Base-by-base conservation (phyloP, 2,797 vertebrate genomes). In the Melanotaenia parkinsoni region DNA sequence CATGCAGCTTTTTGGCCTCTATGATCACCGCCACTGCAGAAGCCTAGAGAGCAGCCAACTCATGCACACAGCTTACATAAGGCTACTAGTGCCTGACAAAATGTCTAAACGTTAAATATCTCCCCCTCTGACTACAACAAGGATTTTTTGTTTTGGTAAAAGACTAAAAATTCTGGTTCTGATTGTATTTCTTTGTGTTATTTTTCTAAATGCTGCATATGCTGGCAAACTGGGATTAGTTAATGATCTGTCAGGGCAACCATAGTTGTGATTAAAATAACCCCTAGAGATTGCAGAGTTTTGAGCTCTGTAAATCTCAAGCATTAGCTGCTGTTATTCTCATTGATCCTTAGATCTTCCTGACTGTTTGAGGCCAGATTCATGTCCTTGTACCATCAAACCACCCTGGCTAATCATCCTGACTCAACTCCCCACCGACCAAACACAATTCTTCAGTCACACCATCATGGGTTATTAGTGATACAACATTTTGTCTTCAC, bases 401-500 rank as follows among this genome's bases (percentile, higher is more conserved):
- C 20, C 35, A 45, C 10, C 43, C 28, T 66, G 54, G 57, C 32
- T 62, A 43, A 71, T 64, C 47, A 37, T 70, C 37, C 58, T 37
- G 1, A 12, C 2, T 58, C 18, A 60, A 62, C 51, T 45, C 2
- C 10, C 50, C 16, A 7, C 6, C 18, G 2, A 47, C 6, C 5
- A 35, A 72, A 69, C 11, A 70, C 32, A 53, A 66, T 51, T 68
- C 35, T 68, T 61, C 45, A 32, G 58, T 63, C n/a, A 63, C 58
- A 32, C 51, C 16, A 57, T 32, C 32, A 62, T 51, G 28, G n/a
- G 58, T 77, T 71, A 71, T 65, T 63, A 62, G 38, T 38, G 22
- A 63, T 30, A 51, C 47, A 37, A 70, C 13, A 54, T 26, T 79
- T 77, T 67, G 37, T 43, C 58, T 71, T 57, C 54, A 61, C 51